Base-by-base conservation (phyloP, 2,113 vertebrate genomes). In the Mesoclemmys tuberculata region DNA sequence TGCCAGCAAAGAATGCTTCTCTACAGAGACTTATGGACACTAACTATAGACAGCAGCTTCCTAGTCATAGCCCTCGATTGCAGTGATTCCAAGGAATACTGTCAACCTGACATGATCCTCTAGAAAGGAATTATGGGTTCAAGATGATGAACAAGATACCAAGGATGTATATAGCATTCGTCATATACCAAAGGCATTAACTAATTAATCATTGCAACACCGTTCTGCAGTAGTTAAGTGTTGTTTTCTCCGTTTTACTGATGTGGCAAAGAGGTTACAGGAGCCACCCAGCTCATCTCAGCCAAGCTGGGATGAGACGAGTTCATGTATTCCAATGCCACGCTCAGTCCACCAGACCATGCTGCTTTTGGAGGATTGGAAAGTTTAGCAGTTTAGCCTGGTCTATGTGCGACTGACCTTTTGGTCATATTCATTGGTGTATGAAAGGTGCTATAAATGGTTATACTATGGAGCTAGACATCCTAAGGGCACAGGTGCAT, bases 381-480 rank as follows among this genome's bases (percentile, higher is more conserved):
- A 48, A 54, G 7, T 83, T 83, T n/a, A 64, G 8, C 7, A 0
- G 0, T 85, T 92, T 80, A 85, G 9, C 22, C 78, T 56, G 81
- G 90, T 92, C 52, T 74, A 18, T 1, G 0, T 26, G 9, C 46
- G 18, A 3, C 7, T 85, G 78, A 7, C 78, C 1, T 87, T 87
- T 27, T 27, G 41, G 2, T 87, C 85, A 3, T n/a, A 9, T 89
- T 78, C 41, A 41, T 38, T 74, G 52, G 38, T 91, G 64, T 78
- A 19, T 5, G 14, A 11, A 13, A 11, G 14, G 14, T 0, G 0
- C 22, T 51, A n/a, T 3, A 0, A 81, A 55, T 14, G 11, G 24
- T 29, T 56, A 51, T 52, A 0, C 0, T 75, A 29, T 31, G 31
- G 19, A 58, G 10, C 27, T 58, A 58, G 56, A 12, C 26, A 27